A percentile compares a stretch with the other conserved stretches of the same genome.
These are phyloP conservation scores for Pinctada fucata DNA, from an alignment of 2,888 invertebrate genomes.

Conservation along the genomic window DNA sequence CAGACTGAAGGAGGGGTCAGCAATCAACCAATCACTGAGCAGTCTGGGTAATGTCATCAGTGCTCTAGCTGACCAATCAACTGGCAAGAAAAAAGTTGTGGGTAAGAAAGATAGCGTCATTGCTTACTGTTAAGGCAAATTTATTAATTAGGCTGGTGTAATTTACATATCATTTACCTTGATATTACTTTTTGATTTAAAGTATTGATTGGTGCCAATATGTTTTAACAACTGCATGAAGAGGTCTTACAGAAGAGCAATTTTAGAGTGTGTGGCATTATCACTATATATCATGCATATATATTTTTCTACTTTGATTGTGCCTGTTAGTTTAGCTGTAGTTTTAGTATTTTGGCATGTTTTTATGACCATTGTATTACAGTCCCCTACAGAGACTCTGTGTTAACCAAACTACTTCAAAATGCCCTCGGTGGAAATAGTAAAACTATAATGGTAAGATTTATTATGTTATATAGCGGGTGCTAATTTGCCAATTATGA, in stretches of 20 bases:
- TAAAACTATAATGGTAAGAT: constrained; percentile 74
- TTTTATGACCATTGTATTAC: constrained; percentile 33
- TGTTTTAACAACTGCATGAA: too few species aligned
- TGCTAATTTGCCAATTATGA: too few species aligned
- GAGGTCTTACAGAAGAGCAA: too few species aligned
- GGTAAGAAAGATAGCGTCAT: constrained; percentile 55
- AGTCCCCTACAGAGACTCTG: constrained; percentile 75
- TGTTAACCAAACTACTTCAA: constrained; percentile 72
- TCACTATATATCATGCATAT: too few species aligned
- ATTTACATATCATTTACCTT: neutral
- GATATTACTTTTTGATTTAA: neutral
- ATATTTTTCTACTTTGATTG: neutral
- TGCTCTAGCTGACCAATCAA: constrained; percentile 77
- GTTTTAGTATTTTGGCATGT: too few species aligned
- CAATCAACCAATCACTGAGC: constrained; percentile 74
- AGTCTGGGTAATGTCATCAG: constrained; percentile 75
- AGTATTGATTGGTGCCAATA: too few species aligned
- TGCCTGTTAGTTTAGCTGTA: too few species aligned
- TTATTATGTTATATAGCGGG: neutral
- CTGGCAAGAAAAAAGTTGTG: constrained; percentile 72
- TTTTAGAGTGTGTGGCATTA: too few species aligned
- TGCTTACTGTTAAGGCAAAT: neutral
- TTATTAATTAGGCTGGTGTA: neutral
- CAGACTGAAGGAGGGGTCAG: constrained; percentile 73
- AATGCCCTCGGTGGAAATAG: constrained; percentile 76